Percentiles rank a stretch among this genome's conserved stretches.
Conservation (phyloP, 2,888 invertebrate species). For the Ischnus inquisitorius region DNA sequence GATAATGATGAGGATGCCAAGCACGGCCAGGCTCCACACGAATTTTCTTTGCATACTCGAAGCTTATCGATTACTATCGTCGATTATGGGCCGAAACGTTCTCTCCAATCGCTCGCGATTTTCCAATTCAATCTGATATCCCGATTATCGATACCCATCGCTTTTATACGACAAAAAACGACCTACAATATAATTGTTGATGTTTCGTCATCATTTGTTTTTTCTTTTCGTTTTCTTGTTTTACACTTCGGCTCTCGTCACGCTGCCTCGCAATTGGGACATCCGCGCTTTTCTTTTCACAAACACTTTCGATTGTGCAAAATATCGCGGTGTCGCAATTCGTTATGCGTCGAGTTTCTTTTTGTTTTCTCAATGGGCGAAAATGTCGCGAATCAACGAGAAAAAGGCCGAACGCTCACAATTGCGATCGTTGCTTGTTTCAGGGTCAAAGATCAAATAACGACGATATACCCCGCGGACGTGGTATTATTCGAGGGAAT, state of each 20-base stretch:
- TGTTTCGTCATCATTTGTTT: background rate
- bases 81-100: background rate
- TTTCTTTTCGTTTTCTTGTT: constrained; percentile 6
- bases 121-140: background rate
- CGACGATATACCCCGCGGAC: constrained; percentile 97
- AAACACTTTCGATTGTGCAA: no score
- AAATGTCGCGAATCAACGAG: background rate
- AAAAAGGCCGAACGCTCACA: no score
- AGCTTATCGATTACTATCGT: background rate
- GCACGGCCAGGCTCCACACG: constrained; percentile 42
- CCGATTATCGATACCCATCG: background rate
- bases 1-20: constrained; percentile 47
- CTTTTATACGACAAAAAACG: constrained; percentile 50
- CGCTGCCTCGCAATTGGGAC: background rate
- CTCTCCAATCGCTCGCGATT: background rate
- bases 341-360: no score
- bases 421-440: constrained; percentile 57
- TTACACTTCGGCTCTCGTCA: no score
- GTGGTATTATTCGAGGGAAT: constrained; percentile 99
- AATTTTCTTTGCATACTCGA: constrained; percentile 58
- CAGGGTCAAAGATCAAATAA: constrained; percentile 87
- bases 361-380: background rate
- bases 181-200: background rate
- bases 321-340: background rate
- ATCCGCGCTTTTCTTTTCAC: background rate